A percentile compares a stretch with the other conserved stretches of the same genome.
Evolutionary conservation across 2,888 invertebrate species (phyloP).

Genomic region (Eurytoma californica): DNA sequence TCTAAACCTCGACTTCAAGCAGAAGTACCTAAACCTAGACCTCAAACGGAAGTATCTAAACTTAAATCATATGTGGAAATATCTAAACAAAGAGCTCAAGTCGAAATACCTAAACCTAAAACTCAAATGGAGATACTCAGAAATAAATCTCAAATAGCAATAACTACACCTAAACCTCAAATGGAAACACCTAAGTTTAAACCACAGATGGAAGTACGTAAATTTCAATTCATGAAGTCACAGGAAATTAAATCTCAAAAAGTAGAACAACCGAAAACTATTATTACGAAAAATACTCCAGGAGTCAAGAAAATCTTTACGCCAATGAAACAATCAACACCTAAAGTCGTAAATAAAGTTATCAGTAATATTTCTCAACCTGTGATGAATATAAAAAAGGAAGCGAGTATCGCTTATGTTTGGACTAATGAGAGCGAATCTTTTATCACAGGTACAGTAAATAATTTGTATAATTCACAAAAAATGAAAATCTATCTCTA

Average conservation of each 20-base stretch:
- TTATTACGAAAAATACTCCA: slow-evolving; percentile 1
- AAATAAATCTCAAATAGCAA: neutral
- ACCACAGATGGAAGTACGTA: slow-evolving; percentile 4
- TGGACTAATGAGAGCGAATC: slow-evolving; percentile 38
- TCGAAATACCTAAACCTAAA: neutral
- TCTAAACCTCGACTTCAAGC: neutral
- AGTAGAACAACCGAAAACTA: slow-evolving; percentile 11
- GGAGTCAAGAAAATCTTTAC: slow-evolving; percentile 13
- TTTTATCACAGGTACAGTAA: slow-evolving; percentile 42
- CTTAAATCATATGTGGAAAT: neutral
- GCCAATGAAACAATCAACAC: slow-evolving; percentile 1
- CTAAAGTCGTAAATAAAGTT: neutral
- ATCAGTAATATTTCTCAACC: neutral
- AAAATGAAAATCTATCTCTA: slow-evolving; percentile 11
- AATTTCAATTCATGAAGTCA: neutral
- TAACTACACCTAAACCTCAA: neutral
- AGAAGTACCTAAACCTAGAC: neutral
- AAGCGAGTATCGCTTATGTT: slow-evolving; percentile 29
- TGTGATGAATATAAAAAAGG: slow-evolving; percentile 1
- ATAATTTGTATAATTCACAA: neutral
- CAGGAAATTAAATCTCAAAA: slow-evolving; percentile 16
- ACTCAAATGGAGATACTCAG: neutral
- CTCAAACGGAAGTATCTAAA: neutral
- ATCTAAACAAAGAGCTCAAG: neutral
- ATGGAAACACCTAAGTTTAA: slow-evolving; percentile 19